Base-by-base conservation (phyloP, 2,113 vertebrate genomes). In the Cyprinodon brontotheroides region DNA sequence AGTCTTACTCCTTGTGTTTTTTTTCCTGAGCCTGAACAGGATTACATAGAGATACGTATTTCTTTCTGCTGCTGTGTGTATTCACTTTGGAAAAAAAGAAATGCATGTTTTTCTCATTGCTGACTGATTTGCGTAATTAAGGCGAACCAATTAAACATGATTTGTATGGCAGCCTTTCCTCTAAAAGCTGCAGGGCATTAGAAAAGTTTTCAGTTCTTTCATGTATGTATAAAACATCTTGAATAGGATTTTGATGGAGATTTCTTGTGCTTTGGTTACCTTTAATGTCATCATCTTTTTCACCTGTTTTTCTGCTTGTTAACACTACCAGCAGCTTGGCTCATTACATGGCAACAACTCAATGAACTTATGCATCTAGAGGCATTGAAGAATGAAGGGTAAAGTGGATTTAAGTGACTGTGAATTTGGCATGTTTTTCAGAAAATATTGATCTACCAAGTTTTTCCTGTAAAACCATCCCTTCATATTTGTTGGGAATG, bases 81-180 rank as follows among this genome's bases (percentile, higher is more conserved):
- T 29, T 75, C 62, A 70, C 60, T 71, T 65, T 61, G 68, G 68
- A 72, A 72, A 73, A 2, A 1, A 47, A 29, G 29, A 29, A 29
- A 29, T 29, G 29, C 47, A 70, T 57, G 45, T 63, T 61, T 61
- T 71, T 71, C 74, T 4, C 11, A 53, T 72, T 72, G 65, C 38
- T 74, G 65, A 76, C 61, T 74, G 39, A 85, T 81, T 80, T 81
- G 79, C 72, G 53, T 81, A 68, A 83, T 86, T 85, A 83, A 77
- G 79, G 74, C 57, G 73, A 66, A 66, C 82, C 70, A 88, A 84
- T 91, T 89, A 86, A 84, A 81, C 4, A 36, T n/a, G 48, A 84
- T 77, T 81, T 68, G 78, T 69, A 47, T 85, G 71, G 66, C 78
- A 76, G 61, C n/a, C 53, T 4, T 73, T 83, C 20, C 59, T 64